Evolutionary conservation across 2,888 invertebrate species (phyloP), one percentile per base, ranked within the genome.

Genomic region (Pristionchus fissidentatus): DNA sequence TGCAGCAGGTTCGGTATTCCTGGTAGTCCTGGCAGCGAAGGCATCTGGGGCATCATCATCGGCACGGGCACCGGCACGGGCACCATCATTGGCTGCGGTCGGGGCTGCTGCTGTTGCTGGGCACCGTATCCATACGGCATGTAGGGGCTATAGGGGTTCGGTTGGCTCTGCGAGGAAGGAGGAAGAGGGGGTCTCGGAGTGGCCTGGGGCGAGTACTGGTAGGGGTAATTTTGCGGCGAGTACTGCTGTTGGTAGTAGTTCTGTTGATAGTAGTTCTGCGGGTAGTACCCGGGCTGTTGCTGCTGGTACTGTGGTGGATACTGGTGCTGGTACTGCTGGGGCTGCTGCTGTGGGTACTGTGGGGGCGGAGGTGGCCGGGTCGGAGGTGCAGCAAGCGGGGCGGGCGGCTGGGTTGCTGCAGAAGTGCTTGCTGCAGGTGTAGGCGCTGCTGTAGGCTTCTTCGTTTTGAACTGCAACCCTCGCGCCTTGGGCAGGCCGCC

Each of bases 41-140:
- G 38, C 15, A 79, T 13, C 8, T 60, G 62, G 29, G 62, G 62
- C n/a, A 60, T 15, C 19, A 60, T 60, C 19, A 60, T 60, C 0
- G 79, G 79, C 0, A 79, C 79, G 22, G 79, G 79, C 1, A 79
- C 79, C 5, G 79, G 79, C 10, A 79, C 55, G 13, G 79, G 79
- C 1, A 79, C 38, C 79, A 79, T 79, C 79, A 79, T 57, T 1
- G 79, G 79, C n/a, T 26, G 19, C 19, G 62, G 62, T 15, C 62
- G 62, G 62, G 62, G 29, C 41, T 79, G 79, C 35, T 29, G 49
- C 3, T 8, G 32, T 49, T 46, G 75, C 7, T 29, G 41, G 46
- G 2, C 43, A 41, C 43, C n/a, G 73, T 49, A 49, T 10, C 19
- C n/a, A 62, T 22, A 62, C 3, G 57, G 57, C 62, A 66, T 66